Base-by-base conservation (phyloP, 1,140 invertebrate genomes). In the Trichomalopsis sarcophagae region DNA sequence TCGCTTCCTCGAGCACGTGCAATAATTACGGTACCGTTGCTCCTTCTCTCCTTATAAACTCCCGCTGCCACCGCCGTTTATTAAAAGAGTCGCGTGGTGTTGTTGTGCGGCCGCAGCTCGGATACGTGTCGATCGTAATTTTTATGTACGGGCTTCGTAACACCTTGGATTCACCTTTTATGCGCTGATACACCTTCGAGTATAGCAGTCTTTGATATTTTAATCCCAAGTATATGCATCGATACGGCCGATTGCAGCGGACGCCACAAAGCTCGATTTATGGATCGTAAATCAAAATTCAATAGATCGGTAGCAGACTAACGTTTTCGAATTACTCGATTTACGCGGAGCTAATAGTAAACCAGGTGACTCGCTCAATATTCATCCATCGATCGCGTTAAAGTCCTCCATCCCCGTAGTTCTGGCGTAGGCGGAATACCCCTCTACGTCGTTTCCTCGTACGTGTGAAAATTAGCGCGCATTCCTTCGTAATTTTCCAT, bases 1-100 rank as follows among this genome's bases (percentile, higher is more conserved):
- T 55, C 33, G 30, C 73, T 40, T 33, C 44, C 9, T 40, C n/a
- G 30, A 50, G 75, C 66, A 79, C 76, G 83, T 47, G 83, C 77
- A 84, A 84, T 84, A 84, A 84, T 81, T 84, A 75, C 69, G 33
- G 78, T 81, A 84, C 83, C 83, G 83, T 81, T 84, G 83, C 27
- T 62, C 17, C 30, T 71, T 40, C 69, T 40, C 21, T 76, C 30
- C 50, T 23, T 44, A 11, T 27, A 62, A 62, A 62, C 80, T 50
- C 27, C 14, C 68, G 7, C n/a, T 27, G 62, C 78, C 33, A 7
- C 21, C 23, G 14, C 4, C 27, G 23, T 36, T 68, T 55, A 47
- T 79, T 79, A 66, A 79, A 79, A 79, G 55, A 62, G 5, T 62
- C 55, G 55, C 55, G 55, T 10, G 47, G 47, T 50, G 47, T 62